Base-by-base conservation (phyloP, 2,888 invertebrate genomes). In the Stenolophus ochropezus region DNA sequence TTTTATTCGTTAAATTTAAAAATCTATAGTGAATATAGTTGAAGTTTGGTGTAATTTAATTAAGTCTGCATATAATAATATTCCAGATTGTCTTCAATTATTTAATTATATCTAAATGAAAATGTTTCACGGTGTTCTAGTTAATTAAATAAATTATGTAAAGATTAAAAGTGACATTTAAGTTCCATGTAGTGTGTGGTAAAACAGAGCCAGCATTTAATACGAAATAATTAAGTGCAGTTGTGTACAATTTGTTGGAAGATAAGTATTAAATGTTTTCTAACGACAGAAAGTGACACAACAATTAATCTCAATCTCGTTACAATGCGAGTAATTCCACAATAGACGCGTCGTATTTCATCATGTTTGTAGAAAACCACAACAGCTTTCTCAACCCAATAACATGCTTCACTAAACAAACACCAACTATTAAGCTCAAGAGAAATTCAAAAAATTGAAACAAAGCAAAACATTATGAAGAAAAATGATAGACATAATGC, bases 371-470 rank as follows among this genome's bases (percentile, higher is more conserved):
- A 69, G 65, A 69, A 69, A 69, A 16, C 33, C 16, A 21, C 11
- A 61, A 25, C 25, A 61, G 14, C 61, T 61, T 61, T 61, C 61
- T 61, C 27, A 69, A 33, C 18, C 18, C 18, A 33, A 27, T 65
- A 69, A 16, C 16, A 69, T 71, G 47, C 18, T 71, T 71, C 71
- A 69, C 4, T 2, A 23, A 65, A 1, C 21, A 65, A 69, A 69
- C 21, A 33, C 65, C 18, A 18, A 73, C 14, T 49, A 73, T 42
- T 42, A 71, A 71, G 33, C 18, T 8, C 20, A 42, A 71, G 42
- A 71, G 42, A 71, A 73, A 73, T 73, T 73, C 49, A 73, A 73
- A 73, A 73, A 73, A 49, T 73, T 49, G 49, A 73, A 73, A 73
- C 49, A 73, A 49, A 73, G 51, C 73, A 51, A 73, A 73, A 73